Base-by-base conservation (phyloP, 1,140 invertebrate genomes). In the Lasioglossum albipes region DNA sequence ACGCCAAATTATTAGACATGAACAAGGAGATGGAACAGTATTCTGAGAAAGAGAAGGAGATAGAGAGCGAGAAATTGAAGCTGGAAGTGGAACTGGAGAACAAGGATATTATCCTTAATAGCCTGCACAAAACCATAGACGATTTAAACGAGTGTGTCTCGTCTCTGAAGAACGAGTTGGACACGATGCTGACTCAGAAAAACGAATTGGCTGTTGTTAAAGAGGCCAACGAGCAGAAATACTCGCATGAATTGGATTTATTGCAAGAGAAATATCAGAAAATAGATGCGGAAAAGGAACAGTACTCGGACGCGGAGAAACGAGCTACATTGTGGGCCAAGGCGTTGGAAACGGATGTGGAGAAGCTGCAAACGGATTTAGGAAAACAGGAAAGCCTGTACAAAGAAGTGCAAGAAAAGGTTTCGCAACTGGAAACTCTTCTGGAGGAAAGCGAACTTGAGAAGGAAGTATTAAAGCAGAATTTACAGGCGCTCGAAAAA, bases 341-440 rank as follows among this genome's bases (percentile, higher is more conserved):
- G 20, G 79, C 88, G 10, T 65, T 92, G 18, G 89, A 92, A 75
- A 65, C 45, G 12, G 89, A 91, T 18, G 73, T 89, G 42, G 89
- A 90, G 61, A 89, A 86, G 42, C 65, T 89, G 13, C 89, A 91
- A 36, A 41, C n/a, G 2, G 89, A 92, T 72, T 71, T 92, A 1
- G 74, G 41, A 0, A 71, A 79, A 10, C 77, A 87, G 72, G 81
- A 69, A 79, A 54, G 42, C 7, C 20, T 73, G 13, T 45, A 65
- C 10, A 57, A 66, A 27, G 65, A 84, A 57, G 49, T 84, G 22
- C 64, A 87, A 12, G 10, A 42, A 7, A 89, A 81, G 71, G 89
- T 81, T 67, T 59, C 41, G 16, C 27, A 62, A 3, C 71, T 87
- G n/a, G 73, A 78, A 45, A 65, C 61, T 22, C 20, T 84, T 10